Evolutionary conservation across 2,888 invertebrate genomes (phyloP), one percentile per base, ranked within the genome.

Genomic region (Amiota mariae): DNA sequence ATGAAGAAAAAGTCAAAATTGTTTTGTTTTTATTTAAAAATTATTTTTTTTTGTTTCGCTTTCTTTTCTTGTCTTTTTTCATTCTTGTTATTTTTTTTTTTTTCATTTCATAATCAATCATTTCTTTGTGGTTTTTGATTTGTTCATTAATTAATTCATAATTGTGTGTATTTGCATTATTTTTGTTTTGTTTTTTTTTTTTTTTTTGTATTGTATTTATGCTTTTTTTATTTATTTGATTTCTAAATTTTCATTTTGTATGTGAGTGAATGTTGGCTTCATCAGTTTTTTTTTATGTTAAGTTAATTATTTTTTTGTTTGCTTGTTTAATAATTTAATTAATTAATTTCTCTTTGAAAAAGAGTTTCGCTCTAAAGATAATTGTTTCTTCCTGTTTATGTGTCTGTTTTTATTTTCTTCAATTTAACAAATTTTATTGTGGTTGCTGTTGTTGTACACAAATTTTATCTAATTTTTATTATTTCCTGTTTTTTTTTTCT

Each of bases 401-500:
- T 67, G 47, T 46, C 46, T 10, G 48, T 72, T 13, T 72, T 6
- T 59, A 54, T 54, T 59, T n/a, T 20, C 20, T 20, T 24, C 24
- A 12, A 11, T 59, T 20, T 59, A 15, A 24, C 8, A 1, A 12
- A 20, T 9, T 59, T 20, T 59, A 18, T 12, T 24, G 24, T 3
- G 24, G 24, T 24, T 24, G 24, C 24, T 24, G 24, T 24, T 24
- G 24, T 24, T 24, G 24, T 24, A 2, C 24, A 24, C 77, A 75
- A 75, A 76, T 77, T 79, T 75, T 76, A 74, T 76, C 79, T 78
- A 78, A 81, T 76, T 75, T 24, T 57, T 64, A 56, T 64, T 73
- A 56, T 70, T 70, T 64, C 46, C 68, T 63, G 20, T 36, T 36
- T 15, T 24, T 63, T 46, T 18, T 71, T 75, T 67, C n/a, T n/a